These are phyloP conservation scores for Drosophila kuntzei DNA, from an alignment of 2,888 invertebrate genomes.

Conservation along the genomic window DNA sequence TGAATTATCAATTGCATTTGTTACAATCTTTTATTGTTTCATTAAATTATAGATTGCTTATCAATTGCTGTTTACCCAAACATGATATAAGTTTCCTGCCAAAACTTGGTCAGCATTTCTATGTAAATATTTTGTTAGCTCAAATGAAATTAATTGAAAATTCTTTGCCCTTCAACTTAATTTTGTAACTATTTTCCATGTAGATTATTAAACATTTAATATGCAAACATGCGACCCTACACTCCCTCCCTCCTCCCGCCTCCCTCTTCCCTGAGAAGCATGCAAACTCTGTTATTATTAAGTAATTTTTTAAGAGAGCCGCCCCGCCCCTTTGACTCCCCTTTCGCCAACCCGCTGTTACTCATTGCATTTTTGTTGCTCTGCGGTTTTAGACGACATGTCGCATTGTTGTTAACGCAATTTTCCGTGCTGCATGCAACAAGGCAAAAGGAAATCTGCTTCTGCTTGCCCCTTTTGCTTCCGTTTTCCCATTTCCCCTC, in stretches of 20 bases:
- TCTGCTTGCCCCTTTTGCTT: conserved; percentile 5
- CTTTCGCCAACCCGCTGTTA: not conserved
- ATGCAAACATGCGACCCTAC: conserved; percentile 31
- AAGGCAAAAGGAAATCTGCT: conserved; percentile 52
- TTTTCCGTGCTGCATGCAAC: conserved; percentile 71
- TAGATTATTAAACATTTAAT: conserved; percentile 57
- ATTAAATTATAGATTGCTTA: not conserved
- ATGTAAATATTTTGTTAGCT: conserved; percentile 22
- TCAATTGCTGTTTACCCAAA: not conserved
- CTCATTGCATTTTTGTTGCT: conserved; percentile 53
- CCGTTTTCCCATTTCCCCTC: not conserved
- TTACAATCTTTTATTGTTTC: too few relatives aligned
- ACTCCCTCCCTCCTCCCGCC: not conserved
- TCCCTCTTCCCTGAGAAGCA: conserved; percentile 15
- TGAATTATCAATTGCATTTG: too few relatives aligned
- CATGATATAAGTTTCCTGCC: not conserved
- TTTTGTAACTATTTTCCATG: conserved; percentile 38
- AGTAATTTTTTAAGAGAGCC: conserved; percentile 63
- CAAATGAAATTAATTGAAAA: conserved; percentile 44
- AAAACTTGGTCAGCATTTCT: conserved; percentile 4
- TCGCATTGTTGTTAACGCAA: conserved; percentile 74
- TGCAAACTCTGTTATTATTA: conserved; percentile 70
- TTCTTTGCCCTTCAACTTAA: conserved; percentile 14
- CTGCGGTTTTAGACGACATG: conserved; percentile 59
- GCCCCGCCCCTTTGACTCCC: not conserved